Conservation (phyloP, 2,113 vertebrate species). For the Toxotes jaculatrix region DNA sequence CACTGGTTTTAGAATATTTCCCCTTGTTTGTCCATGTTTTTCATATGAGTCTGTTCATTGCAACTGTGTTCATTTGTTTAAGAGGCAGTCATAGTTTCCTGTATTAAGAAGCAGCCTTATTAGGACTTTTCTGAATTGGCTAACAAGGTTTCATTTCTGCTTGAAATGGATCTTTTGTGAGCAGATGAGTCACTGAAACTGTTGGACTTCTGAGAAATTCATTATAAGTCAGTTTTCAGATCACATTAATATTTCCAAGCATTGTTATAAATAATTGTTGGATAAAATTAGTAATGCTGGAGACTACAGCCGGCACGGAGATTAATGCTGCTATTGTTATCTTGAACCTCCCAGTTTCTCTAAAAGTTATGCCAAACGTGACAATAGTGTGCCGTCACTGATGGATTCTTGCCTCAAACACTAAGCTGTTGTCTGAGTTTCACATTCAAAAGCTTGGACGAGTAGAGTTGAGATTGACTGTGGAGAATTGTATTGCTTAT, state of each 20-base stretch:
- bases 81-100: neutral
- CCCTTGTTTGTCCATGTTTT: neutral
- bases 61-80: neutral
- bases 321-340: constrained; percentile 8
- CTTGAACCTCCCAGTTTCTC: neutral
- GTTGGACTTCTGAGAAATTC: neutral
- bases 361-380: constrained; percentile 3
- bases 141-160: neutral
- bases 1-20: neutral
- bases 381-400: neutral
- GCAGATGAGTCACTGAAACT: neutral
- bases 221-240: constrained; percentile 8
- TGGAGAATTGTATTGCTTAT: neutral
- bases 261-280: constrained; percentile 21
- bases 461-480: neutral
- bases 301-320: neutral
- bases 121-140: neutral
- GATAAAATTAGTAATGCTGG: neutral
- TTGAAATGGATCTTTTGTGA: neutral
- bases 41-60: neutral
- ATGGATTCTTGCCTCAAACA: neutral
- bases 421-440: neutral
- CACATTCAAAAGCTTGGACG: neutral
- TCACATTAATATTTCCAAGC: neutral
- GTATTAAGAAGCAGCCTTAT: neutral